A percentile compares a stretch with the other conserved stretches of the same genome.
These are phyloP conservation scores for Pithys albifrons DNA, from an alignment of 2,113 vertebrate genomes.

Conservation along the genomic window DNA sequence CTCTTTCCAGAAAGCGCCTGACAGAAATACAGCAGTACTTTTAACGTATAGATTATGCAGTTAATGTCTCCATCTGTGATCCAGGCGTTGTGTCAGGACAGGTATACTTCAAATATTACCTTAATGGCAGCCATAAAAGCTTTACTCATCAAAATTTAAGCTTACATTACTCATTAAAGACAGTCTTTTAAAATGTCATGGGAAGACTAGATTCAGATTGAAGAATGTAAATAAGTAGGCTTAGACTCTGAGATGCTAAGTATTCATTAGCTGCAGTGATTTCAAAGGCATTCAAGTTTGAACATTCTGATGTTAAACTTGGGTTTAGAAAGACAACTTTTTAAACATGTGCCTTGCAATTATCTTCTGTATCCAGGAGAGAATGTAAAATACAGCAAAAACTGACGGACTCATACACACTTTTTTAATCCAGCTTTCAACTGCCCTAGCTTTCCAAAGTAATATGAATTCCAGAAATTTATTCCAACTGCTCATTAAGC, in stretches of 20 bases:
- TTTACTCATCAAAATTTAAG: neutral
- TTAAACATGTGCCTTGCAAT: neutral
- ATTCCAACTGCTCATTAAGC: neutral
- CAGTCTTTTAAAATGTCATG: neutral
- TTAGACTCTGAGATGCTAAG: neutral
- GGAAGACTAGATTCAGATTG: neutral
- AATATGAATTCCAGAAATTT: neutral
- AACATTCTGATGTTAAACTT: neutral
- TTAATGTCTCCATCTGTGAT: neutral
- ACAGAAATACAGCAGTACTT: neutral
- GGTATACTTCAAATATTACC: neutral
- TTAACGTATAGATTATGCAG: neutral
- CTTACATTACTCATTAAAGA: neutral
- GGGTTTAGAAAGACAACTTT: neutral
- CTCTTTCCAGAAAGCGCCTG: neutral
- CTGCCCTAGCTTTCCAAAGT: neutral
- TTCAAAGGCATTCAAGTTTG: neutral
- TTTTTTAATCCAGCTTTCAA: neutral
- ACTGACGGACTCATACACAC: rapidly evolving
- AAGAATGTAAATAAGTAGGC: neutral
- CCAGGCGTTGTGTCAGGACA: neutral
- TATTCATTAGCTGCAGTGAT: neutral
- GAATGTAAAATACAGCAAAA: neutral
- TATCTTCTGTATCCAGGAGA: neutral
- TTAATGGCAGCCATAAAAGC: neutral